A percentile compares a stretch with the other conserved stretches of the same genome.
Evolutionary conservation across 2,888 invertebrate species (phyloP).

Genomic region (Caenorhabditis angaria): DNA sequence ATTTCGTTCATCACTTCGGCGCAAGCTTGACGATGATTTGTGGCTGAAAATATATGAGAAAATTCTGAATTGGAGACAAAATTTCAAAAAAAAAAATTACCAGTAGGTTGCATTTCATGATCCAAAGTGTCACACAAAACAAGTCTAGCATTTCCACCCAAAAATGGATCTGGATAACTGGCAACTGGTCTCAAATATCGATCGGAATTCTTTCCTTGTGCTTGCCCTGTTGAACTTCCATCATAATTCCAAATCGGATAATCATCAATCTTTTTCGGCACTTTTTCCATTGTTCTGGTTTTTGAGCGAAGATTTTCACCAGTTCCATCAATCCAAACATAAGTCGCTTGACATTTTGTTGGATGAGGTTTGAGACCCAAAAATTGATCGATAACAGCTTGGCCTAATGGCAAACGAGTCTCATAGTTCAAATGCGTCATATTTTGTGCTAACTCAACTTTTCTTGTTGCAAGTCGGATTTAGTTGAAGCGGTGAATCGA

Average conservation of each 20-base stretch:
- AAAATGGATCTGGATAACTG: slow-evolving; percentile 65
- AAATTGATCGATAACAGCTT: slow-evolving; percentile 52
- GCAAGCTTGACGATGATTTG: slow-evolving; percentile 74
- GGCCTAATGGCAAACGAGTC: slow-evolving; percentile 52
- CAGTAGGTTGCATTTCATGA: slow-evolving; percentile 85
- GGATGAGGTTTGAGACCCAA: slow-evolving; percentile 57
- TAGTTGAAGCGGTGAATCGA: neutral
- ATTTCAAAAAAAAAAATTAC: slow-evolving; percentile 73
- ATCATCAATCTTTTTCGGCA: slow-evolving; percentile 79
- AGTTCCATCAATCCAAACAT: slow-evolving; percentile 94
- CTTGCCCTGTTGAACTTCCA: slow-evolving; percentile 89
- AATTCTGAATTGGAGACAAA: slow-evolving; percentile 2
- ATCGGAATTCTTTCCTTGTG: slow-evolving; percentile 72
- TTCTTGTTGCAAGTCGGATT: neutral
- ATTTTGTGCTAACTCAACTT: slow-evolving; percentile 5
- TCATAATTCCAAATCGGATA: slow-evolving; percentile 92
- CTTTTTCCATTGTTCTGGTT: slow-evolving; percentile 84
- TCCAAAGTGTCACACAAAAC: slow-evolving; percentile 79
- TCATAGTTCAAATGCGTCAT: slow-evolving; percentile 49
- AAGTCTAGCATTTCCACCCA: slow-evolving; percentile 59
- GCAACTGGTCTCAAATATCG: slow-evolving; percentile 71
- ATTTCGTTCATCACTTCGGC: slow-evolving; percentile 73
- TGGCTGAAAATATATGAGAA: slow-evolving; percentile 35
- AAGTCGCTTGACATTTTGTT: slow-evolving; percentile 78
- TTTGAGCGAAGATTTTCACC: slow-evolving; percentile 88